Percentiles rank a stretch among this genome's conserved stretches.
These are phyloP conservation scores for Homarus americanus DNA, from an alignment of 1,140 invertebrate species.

Conservation along the genomic window DNA sequence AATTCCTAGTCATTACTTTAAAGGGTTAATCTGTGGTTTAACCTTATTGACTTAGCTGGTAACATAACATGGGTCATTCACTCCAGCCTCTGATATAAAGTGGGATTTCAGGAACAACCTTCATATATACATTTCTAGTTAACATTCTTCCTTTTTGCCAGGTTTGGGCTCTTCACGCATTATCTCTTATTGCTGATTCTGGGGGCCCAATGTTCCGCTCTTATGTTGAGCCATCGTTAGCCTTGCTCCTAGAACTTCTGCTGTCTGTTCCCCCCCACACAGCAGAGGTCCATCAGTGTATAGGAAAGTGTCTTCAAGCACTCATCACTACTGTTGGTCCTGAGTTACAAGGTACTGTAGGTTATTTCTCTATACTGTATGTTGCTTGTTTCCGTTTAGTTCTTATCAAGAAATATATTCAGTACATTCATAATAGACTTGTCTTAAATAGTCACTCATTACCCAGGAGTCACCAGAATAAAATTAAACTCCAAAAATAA, in stretches of 20 bases:
- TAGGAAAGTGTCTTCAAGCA: slow-evolving; percentile 95
- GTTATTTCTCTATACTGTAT: slow-evolving; percentile 5
- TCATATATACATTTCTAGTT: too few relatives aligned
- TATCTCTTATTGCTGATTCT: slow-evolving; percentile 97
- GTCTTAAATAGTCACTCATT: too few relatives aligned
- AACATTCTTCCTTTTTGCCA: slow-evolving; percentile 78
- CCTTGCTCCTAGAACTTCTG: slow-evolving; percentile 92
- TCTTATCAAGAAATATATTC: too few relatives aligned
- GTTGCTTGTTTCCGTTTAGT: not conserved
- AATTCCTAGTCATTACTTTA: too few relatives aligned
- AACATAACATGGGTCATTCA: too few relatives aligned
- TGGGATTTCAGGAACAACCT: too few relatives aligned
- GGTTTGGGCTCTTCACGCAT: slow-evolving; percentile 97
- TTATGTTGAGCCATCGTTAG: slow-evolving; percentile 96
- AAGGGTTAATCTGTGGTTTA: too few relatives aligned
- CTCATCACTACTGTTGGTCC: slow-evolving; percentile 98
- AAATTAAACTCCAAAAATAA: not conserved
- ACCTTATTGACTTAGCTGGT: too few relatives aligned
- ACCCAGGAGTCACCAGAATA: too few relatives aligned
- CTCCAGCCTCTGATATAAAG: too few relatives aligned
- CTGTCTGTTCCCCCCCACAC: slow-evolving; percentile 92
- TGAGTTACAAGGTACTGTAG: slow-evolving; percentile 94
- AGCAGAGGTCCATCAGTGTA: slow-evolving; percentile 95
- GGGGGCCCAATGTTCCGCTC: slow-evolving; percentile 98
- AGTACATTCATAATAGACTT: too few relatives aligned